Percentiles rank a stretch among this genome's conserved stretches.
Evolutionary conservation across 2,797 vertebrate species (phyloP).

Genomic region (Enteromius treurensis): DNA sequence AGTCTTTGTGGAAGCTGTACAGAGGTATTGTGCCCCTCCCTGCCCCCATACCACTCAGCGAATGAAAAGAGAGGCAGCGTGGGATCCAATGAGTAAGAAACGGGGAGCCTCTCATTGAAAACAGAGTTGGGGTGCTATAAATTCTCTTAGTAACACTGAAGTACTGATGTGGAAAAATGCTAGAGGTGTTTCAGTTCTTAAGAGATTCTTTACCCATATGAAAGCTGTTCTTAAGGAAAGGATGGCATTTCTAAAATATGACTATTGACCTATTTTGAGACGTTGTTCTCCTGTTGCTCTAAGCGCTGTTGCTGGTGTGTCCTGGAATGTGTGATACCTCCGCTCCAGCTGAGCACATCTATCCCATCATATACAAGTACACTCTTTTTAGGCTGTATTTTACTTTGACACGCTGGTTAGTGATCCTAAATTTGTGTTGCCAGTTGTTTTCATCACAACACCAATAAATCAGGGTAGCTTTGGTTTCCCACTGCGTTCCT

Average conservation of each 20-base stretch:
- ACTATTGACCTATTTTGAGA: slow-evolving; percentile 27
- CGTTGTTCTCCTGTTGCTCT: slow-evolving; percentile 34
- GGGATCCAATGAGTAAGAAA: neutral
- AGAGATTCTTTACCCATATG: neutral
- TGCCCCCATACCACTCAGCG: slow-evolving; percentile 64
- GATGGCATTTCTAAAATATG: neutral
- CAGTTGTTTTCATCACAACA: neutral
- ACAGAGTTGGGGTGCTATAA: slow-evolving; percentile 39
- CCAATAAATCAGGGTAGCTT: neutral
- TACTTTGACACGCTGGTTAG: neutral
- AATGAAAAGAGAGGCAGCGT: slow-evolving; percentile 62
- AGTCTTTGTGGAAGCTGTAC: slow-evolving; percentile 60
- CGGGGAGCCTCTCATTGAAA: slow-evolving; percentile 41
- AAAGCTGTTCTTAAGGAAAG: neutral
- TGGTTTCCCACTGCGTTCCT: neutral
- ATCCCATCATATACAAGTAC: neutral
- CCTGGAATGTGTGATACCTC: neutral
- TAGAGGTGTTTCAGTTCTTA: slow-evolving; percentile 42
- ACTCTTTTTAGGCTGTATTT: neutral
- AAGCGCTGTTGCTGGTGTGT: neutral
- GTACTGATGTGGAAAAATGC: slow-evolving; percentile 12
- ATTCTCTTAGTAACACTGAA: slow-evolving; percentile 10
- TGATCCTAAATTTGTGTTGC: neutral
- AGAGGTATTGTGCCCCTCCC: slow-evolving; percentile 64
- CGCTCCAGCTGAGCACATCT: neutral